Evolutionary conservation across 2,888 invertebrate genomes (phyloP), one percentile per base, ranked within the genome.

Genomic region (Tetragonula carbonaria): DNA sequence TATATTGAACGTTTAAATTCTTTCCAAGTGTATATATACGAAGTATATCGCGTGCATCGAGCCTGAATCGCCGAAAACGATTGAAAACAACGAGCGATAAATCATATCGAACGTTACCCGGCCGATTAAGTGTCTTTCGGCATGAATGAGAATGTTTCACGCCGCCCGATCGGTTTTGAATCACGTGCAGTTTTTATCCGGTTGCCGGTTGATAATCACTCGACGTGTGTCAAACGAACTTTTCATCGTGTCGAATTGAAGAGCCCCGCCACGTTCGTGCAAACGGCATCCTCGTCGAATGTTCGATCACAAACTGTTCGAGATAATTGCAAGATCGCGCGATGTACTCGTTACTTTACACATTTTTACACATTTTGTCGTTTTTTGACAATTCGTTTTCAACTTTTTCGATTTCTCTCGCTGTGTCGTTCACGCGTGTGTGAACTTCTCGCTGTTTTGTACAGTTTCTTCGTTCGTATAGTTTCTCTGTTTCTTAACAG

Each of bases 81-180:
- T 57, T 66, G n/a, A 62, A 53, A 59, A 33, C 33, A 28, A 23
- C 65, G 18, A 8, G 4, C 62, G 73, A 80, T 84, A 84, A 86
- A 84, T 86, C 76, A 14, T 51, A 45, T 2, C 63, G 76, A 78
- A 81, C 50, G 77, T 75, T 78, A 1, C 28, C 28, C n/a, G 55
- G 66, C 33, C 55, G 55, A 75, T 62, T 59, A 82, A 75, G 62
- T 59, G 59, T 78, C 68, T 75, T 83, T 23, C 81, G 66, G 63
- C 2, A 28, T 63, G 78, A 85, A 87, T 76, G 79, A 79, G 77
- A 79, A 82, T 71, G 74, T 84, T 76, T 72, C 74, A 50, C 65
- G 76, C 81, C 74, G 66, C 82, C 74, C 74, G 78, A 85, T 81
- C 87, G 68, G 59, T 66, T 68, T 66, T 82, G 82, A 82, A 88